Percentiles rank a stretch among this genome's conserved stretches.
Evolutionary conservation across 2,113 vertebrate genomes (phyloP).

Genomic region (Xyrauchen texanus): DNA sequence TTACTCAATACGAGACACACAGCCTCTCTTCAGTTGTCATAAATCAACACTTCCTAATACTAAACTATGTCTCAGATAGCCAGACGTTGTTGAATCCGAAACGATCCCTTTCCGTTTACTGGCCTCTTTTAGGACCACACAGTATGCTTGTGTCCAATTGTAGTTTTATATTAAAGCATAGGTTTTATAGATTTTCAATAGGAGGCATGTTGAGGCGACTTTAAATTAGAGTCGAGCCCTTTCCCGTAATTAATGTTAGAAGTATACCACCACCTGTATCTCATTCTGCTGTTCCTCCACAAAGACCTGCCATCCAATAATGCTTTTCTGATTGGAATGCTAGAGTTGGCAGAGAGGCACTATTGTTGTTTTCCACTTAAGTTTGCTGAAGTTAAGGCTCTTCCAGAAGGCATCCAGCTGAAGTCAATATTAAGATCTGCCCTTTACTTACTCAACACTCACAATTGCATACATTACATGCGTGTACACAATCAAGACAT

Average conservation of each 20-base stretch:
- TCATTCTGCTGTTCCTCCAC: conserved; percentile 33
- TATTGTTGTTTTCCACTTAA: conserved; percentile 34
- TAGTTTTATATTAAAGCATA: conserved; percentile 68
- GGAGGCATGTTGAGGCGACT: conserved; percentile 39
- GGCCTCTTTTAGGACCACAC: conserved; percentile 49
- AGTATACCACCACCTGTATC: conserved; percentile 55
- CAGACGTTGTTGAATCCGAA: conserved; percentile 4
- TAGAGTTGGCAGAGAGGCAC: conserved; percentile 10
- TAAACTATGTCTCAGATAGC: conserved; percentile 41
- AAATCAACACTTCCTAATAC: conserved; percentile 34
- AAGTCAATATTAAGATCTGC: background rate
- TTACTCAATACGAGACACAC: conserved; percentile 21
- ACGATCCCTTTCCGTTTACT: conserved; percentile 14
- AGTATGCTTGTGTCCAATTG: conserved; percentile 11
- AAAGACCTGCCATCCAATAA: conserved; percentile 31
- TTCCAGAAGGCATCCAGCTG: conserved; percentile 5
- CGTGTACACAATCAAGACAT: conserved; percentile 15
- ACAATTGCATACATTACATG: conserved; percentile 13
- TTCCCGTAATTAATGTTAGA: conserved; percentile 65
- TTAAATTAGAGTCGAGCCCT: conserved; percentile 51
- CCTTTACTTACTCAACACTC: conserved; percentile 27
- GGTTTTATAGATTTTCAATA: conserved; percentile 63
- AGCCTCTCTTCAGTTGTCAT: conserved; percentile 24
- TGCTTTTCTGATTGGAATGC: conserved; percentile 10
- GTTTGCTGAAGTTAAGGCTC: conserved; percentile 27